A percentile compares a stretch with the other conserved stretches of the same genome.
Conservation (phyloP, 1,140 invertebrate genomes). For the Centruroides sculpturatus region DNA sequence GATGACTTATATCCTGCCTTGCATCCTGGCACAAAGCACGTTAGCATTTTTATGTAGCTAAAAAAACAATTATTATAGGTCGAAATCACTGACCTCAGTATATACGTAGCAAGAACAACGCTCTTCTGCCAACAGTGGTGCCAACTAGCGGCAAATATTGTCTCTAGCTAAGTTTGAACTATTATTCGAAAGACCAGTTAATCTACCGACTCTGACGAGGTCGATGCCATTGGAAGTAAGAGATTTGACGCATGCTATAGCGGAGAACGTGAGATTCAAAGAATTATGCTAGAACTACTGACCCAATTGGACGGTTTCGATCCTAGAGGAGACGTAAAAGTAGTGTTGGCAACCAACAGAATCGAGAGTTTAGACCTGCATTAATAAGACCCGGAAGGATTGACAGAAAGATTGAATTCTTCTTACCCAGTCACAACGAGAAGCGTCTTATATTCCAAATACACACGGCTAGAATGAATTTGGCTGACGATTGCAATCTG, state of each 20-base stretch:
- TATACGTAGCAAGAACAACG: too few relatives aligned
- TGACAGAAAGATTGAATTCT: conserved; percentile 99
- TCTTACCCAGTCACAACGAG: conserved; percentile 97
- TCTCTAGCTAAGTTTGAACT: too few relatives aligned
- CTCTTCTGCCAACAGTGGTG: too few relatives aligned
- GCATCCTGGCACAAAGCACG: too few relatives aligned
- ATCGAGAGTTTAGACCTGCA: conserved; percentile 99
- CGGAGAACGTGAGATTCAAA: conserved; percentile 97
- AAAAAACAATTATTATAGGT: too few relatives aligned
- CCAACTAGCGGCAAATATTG: too few relatives aligned
- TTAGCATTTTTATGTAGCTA: too few relatives aligned
- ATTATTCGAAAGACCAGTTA: too few relatives aligned
- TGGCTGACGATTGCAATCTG: conserved; percentile 92
- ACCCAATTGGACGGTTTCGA: conserved; percentile 99
- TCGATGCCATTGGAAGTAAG: conserved; percentile 99
- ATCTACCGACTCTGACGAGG: conserved; percentile 67
- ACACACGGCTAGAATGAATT: conserved; percentile 95
- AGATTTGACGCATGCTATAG: conserved; percentile 99
- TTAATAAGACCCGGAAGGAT: conserved; percentile 96
- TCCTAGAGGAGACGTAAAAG: conserved; percentile 88
- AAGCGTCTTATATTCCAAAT: conserved; percentile 96
- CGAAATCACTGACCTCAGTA: too few relatives aligned
- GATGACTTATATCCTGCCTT: too few relatives aligned
- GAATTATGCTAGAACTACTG: conserved; percentile 97
- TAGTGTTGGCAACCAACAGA: conserved; percentile 98